Conservation (phyloP, 2,797 vertebrate genomes). For the Bovichtus diacanthus region DNA sequence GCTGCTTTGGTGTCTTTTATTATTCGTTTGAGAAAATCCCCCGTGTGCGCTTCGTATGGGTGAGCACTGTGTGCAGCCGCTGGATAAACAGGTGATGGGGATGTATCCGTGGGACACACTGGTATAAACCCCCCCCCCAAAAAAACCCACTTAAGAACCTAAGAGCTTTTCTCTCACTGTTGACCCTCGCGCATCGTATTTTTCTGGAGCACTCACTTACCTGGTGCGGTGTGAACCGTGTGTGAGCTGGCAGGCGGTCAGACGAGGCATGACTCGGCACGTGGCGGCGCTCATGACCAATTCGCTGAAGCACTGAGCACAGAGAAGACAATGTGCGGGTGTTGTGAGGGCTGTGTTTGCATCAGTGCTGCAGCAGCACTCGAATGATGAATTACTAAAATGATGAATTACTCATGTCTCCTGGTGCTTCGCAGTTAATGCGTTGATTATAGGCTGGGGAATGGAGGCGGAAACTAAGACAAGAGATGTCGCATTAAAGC, state of each 20-base stretch:
- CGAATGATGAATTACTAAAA: slow-evolving; percentile 58
- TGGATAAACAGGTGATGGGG: not conserved
- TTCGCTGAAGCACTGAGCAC: not conserved
- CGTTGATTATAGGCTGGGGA: slow-evolving; percentile 43
- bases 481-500: slow-evolving; percentile 23
- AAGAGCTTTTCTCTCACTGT: not conserved
- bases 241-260: not conserved
- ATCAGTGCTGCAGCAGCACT: slow-evolving; percentile 22
- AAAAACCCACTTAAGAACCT: too few species aligned
- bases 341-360: slow-evolving; percentile 20
- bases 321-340: not conserved
- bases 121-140: too few species aligned
- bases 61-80: not conserved
- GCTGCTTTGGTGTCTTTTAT: not conserved
- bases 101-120: not conserved
- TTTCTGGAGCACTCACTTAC: not conserved
- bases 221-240: not conserved
- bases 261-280: slow-evolving; percentile 16
- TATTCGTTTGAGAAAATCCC: not conserved
- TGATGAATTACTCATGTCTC: slow-evolving; percentile 50
- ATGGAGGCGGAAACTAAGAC: slow-evolving; percentile 21
- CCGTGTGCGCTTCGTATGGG: not conserved
- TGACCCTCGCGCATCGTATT: not conserved
- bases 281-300: slow-evolving; percentile 12
- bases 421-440: slow-evolving; percentile 25